Evolutionary conservation across 92 coral and sea anemone genomes (phyloP), one percentile per base, ranked within the genome.

Genomic region (Parazoanthus darwini): DNA sequence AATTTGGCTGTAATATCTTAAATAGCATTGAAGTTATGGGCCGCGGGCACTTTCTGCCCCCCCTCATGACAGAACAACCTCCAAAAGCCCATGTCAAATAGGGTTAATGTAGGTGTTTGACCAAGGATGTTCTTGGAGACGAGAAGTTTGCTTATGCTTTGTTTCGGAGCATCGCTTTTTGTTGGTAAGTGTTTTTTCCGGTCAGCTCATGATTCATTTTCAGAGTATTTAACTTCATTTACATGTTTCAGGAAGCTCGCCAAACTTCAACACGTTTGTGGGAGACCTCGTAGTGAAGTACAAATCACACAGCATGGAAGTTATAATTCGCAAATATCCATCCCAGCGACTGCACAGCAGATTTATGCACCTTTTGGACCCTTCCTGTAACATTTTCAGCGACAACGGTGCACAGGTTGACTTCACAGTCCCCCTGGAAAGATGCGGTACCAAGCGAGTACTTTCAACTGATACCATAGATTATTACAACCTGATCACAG

Each of bases 311-410:
- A 75, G 42, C 23, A 75, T 75, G 79, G 50, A 75, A 13, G 79
- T 75, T 75, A 11, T 18, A 37, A 75, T 75, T 75, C 79, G 79
- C 4, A 36, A 37, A 20, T 4, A 75, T 16, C 51, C 79, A 33
- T 51, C 3, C 25, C 79, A 75, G 23, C 7, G 79, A 75, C 50
- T 75, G 51, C n/a, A 33, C 11, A 75, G 79, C 79, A 75, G 50
- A 75, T 75, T 75, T 37, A 75, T 75, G 79, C 79, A 75, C 15
- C 51, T 75, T 18, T 36, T 37, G 46, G 79, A 75, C 46, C 79
- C 79, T 8, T 11, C 79, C 42, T 75, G 79, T 37, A 75, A 75
- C 46, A 75, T 37, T 33, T 0, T 75, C 18, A 75, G 29, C 1
- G 79, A 75, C 25, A 75, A 37, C n/a, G 79, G 79, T 37, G 20